phyloP scores from a whole-genome alignment of 2,888 invertebrate genomes.

The Hofmannophila pseudospretella region DNA sequence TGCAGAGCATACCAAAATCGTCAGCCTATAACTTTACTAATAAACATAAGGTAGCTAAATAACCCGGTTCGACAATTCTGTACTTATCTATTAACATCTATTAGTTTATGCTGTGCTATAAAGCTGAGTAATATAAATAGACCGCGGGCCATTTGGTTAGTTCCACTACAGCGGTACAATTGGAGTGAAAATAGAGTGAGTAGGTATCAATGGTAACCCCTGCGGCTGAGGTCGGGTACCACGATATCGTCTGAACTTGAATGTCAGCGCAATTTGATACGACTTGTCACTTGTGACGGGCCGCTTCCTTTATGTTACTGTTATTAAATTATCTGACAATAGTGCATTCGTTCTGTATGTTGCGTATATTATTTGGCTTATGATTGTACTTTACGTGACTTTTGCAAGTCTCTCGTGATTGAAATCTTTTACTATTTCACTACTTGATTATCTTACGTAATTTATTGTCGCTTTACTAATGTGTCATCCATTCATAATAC shows the following conservation, averaged over 20 bases:
- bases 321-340: conserved; percentile 62
- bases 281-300: conserved; percentile 57
- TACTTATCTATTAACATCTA: no score
- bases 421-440: no score
- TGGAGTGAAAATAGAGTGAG: conserved; percentile 9
- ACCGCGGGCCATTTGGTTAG: conserved; percentile 8
- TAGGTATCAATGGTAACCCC: conserved; percentile 9
- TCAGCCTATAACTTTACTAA: no score
- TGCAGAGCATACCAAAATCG: no score
- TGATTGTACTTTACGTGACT: background rate
- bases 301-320: conserved; percentile 64
- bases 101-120: no score
- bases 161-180: conserved; percentile 3
- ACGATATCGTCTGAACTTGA: conserved; percentile 61
- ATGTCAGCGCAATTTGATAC: conserved; percentile 71
- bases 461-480: no score
- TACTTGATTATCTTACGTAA: no score
- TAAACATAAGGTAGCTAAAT: no score
- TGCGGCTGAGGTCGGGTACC: conserved; percentile 31
- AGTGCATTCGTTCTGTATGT: conserved; percentile 24
- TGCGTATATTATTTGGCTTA: background rate
- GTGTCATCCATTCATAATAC: no score
- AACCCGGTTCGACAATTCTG: no score
- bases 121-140: conserved; percentile 9
- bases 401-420: no score